phyloP scores from a whole-genome alignment of 2,797 vertebrate genomes.

The Austrolebias charrua region DNA sequence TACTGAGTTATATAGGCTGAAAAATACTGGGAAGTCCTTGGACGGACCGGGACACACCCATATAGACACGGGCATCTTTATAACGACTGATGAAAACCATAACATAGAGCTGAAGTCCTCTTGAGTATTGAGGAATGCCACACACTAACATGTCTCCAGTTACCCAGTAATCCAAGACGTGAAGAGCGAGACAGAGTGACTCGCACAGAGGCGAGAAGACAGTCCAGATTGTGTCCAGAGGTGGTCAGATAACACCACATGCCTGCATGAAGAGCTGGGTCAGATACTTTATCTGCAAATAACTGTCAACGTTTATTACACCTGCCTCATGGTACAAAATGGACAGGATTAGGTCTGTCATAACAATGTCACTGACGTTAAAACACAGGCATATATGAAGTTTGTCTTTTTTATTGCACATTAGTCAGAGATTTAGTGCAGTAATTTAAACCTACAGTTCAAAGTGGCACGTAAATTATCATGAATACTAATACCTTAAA shows the following conservation, averaged over 20 bases:
- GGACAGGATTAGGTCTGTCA: conserved; percentile 35
- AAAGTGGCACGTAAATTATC: conserved; percentile 12
- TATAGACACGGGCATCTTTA: conserved; percentile 21
- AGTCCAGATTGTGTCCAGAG: conserved; percentile 32
- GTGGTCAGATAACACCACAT: conserved; percentile 50
- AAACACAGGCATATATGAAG: conserved; percentile 33
- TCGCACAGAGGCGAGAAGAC: conserved; percentile 43
- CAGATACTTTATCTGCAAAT: conserved; percentile 58
- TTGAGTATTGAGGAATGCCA: conserved; percentile 72
- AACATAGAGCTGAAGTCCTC: conserved; percentile 70
- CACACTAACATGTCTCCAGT: conserved; percentile 73
- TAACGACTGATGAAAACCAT: conserved; percentile 78
- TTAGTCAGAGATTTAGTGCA: conserved; percentile 26
- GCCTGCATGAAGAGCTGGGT: conserved; percentile 32
- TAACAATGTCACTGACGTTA: conserved; percentile 32
- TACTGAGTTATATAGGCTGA: conserved; percentile 22
- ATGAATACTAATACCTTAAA: neutral
- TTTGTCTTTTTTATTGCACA: conserved; percentile 13
- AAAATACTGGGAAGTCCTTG: conserved; percentile 31
- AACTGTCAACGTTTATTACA: conserved; percentile 59
- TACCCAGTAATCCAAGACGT: conserved; percentile 75
- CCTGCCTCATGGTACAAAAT: conserved; percentile 38
- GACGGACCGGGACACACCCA: conserved; percentile 27
- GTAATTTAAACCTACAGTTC: conserved; percentile 26
- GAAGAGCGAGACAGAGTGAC: conserved; percentile 51